Conservation (phyloP, 2,797 vertebrate species). For the Sphaeramia orbicularis region DNA sequence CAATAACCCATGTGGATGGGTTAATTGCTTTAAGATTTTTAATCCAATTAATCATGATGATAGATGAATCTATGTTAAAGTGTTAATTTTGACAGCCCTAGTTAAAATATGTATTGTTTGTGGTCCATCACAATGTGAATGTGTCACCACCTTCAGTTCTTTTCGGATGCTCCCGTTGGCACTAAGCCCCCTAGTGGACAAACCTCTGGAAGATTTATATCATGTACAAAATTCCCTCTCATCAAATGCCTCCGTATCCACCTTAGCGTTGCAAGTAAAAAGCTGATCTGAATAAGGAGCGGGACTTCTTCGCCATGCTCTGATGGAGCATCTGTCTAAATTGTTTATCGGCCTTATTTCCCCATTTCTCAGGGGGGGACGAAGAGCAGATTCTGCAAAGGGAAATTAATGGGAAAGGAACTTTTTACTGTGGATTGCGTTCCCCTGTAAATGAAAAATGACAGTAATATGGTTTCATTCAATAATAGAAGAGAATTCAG, state of each 20-base stretch:
- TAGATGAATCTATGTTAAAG: too few relatives aligned
- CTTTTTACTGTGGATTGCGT: conserved; percentile 45
- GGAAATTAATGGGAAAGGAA: conserved; percentile 57
- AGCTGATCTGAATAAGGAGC: conserved; percentile 56
- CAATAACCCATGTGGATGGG: too few relatives aligned
- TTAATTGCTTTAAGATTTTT: too few relatives aligned
- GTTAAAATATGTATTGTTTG: too few relatives aligned
- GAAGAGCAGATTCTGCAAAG: conserved; percentile 44
- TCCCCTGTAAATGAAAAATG: conserved; percentile 61
- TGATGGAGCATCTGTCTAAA: conserved; percentile 63
- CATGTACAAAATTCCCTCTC: not conserved
- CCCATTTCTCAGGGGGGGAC: conserved; percentile 37
- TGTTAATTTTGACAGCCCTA: too few relatives aligned
- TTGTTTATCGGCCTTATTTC: conserved; percentile 61
- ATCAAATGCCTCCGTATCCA: conserved; percentile 35
- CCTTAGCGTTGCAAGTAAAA: conserved; percentile 36
- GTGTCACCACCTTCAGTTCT: not conserved
- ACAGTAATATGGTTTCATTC: conserved; percentile 66
- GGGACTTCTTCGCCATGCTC: conserved; percentile 30
- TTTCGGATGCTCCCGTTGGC: not conserved
- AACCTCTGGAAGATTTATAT: conserved; percentile 32
- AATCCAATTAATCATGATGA: too few relatives aligned
- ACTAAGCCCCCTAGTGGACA: conserved; percentile 36
- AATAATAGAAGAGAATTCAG: conserved; percentile 59
- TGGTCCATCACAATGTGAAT: too few relatives aligned